A percentile compares a stretch with the other conserved stretches of the same genome.
Evolutionary conservation across 2,888 invertebrate species (phyloP).

Genomic region (Agonum fuliginosum): DNA sequence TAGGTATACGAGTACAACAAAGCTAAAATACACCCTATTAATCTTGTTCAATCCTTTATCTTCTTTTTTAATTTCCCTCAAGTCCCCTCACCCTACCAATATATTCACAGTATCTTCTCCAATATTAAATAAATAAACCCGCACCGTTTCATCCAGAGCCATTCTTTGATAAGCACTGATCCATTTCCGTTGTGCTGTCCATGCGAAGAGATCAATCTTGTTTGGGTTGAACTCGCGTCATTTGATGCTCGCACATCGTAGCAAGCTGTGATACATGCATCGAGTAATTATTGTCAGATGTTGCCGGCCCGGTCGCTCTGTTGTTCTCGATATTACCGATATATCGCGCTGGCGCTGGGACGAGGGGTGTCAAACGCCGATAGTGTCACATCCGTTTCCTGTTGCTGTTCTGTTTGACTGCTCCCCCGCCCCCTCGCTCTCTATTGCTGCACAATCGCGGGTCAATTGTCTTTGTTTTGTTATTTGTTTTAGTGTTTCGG

Average conservation of each 20-base stretch:
- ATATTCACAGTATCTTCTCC: neutral
- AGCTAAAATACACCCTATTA: too few relatives aligned
- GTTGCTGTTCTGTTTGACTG: neutral
- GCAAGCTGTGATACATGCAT: slow-evolving; percentile 44
- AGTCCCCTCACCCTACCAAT: neutral
- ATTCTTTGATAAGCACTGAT: slow-evolving; percentile 13
- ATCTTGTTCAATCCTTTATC: neutral
- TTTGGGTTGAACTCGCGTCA: slow-evolving; percentile 28
- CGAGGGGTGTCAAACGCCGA: slow-evolving; percentile 45
- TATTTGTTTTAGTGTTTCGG: neutral
- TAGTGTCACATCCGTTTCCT: slow-evolving; percentile 48
- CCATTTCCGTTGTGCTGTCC: slow-evolving; percentile 19
- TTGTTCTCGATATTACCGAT: slow-evolving; percentile 59
- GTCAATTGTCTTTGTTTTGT: slow-evolving; percentile 3
- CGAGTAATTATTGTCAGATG: slow-evolving; percentile 58
- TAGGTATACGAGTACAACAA: too few relatives aligned
- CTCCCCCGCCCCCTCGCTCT: neutral
- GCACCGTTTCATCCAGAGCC: neutral
- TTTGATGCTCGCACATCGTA: slow-evolving; percentile 18
- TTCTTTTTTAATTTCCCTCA: neutral
- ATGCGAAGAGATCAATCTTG: slow-evolving; percentile 51
- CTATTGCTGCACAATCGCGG: neutral
- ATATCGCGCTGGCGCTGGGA: slow-evolving; percentile 39
- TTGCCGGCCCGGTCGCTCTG: slow-evolving; percentile 51
- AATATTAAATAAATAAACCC: neutral